Conservation (phyloP, 2,888 invertebrate species). For the Alloplasta piceator region DNA sequence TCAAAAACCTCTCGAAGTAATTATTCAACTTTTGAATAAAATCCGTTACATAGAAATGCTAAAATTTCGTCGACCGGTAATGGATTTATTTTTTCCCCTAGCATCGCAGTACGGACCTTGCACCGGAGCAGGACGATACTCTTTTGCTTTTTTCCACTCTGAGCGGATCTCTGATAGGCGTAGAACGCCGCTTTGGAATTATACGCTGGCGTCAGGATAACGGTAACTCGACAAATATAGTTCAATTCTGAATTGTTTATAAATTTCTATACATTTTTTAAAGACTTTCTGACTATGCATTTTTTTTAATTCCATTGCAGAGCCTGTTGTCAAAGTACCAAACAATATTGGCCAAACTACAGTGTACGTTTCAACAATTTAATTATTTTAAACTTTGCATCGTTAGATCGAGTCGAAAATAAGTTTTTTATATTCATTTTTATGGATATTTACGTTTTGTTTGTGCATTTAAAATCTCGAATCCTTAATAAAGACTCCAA, state of each 20-base stretch:
- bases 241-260: background rate
- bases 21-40: slow-evolving; percentile 5
- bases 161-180: slow-evolving; percentile 96
- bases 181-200: slow-evolving; percentile 93
- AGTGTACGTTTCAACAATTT: slow-evolving; percentile 83
- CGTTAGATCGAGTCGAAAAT: background rate
- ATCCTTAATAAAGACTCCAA: no score
- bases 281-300: background rate
- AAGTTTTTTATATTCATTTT: background rate
- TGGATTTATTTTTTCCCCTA: slow-evolving; percentile 57
- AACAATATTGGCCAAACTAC: slow-evolving; percentile 85
- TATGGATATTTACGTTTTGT: no score
- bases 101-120: slow-evolving; percentile 77
- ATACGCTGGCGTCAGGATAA: slow-evolving; percentile 96
- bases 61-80: background rate
- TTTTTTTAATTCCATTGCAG: slow-evolving; percentile 85
- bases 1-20: slow-evolving; percentile 66
- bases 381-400: slow-evolving; percentile 71
- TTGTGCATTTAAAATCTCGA: no score
- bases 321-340: slow-evolving; percentile 95
- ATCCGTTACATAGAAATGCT: background rate
- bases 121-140: slow-evolving; percentile 79
- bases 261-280: background rate
- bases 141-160: slow-evolving; percentile 94
- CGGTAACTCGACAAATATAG: slow-evolving; percentile 84